Percentiles rank a stretch among this genome's conserved stretches.
phyloP scores from a whole-genome alignment of 2,888 invertebrate species.

The Tachystola acroxantha region DNA sequence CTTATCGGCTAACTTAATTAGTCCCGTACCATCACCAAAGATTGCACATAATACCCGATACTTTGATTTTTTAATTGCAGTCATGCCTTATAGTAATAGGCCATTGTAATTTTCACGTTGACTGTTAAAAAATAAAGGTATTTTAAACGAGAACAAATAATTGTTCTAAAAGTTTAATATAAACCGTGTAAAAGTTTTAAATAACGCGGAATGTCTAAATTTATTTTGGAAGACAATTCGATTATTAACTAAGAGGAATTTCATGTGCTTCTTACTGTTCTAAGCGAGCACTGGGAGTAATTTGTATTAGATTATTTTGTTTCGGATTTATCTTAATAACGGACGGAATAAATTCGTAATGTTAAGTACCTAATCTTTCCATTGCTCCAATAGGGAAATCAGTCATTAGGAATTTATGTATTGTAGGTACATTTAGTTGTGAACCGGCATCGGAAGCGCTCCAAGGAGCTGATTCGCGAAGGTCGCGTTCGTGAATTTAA shows the following conservation, averaged over 20 bases:
- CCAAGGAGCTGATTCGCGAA: conserved; percentile 94
- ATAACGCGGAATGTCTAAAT: conserved; percentile 45
- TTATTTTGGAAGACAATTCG: conserved; percentile 63
- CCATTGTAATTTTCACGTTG: conserved; percentile 47
- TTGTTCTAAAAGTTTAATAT: conserved; percentile 41
- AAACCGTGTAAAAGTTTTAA: conserved; percentile 29
- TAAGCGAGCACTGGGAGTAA: conserved; percentile 28
- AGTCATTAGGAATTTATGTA: conserved; percentile 12
- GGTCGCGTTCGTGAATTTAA: conserved; percentile 96
- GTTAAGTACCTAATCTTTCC: conserved; percentile 44
- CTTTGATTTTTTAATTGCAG: conserved; percentile 79
- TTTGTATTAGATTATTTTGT: conserved; percentile 12
- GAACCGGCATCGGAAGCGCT: conserved; percentile 82
- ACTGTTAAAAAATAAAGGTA: conserved; percentile 75
- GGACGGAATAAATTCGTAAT: conserved; percentile 71
- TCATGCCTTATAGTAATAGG: conserved; percentile 61
- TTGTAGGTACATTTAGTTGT: conserved; percentile 59
- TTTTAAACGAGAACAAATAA: conserved; percentile 49
- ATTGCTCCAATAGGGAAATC: conserved; percentile 16
- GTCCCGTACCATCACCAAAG: conserved; percentile 84
- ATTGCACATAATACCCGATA: conserved; percentile 93
- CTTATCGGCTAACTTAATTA: conserved; percentile 57
- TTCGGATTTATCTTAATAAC: conserved; percentile 22
- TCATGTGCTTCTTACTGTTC: conserved; percentile 19
- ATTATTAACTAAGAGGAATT: conserved; percentile 34